Evolutionary conservation across 2,113 vertebrate species (phyloP).

Genomic region (Hippocampus zosterae): DNA sequence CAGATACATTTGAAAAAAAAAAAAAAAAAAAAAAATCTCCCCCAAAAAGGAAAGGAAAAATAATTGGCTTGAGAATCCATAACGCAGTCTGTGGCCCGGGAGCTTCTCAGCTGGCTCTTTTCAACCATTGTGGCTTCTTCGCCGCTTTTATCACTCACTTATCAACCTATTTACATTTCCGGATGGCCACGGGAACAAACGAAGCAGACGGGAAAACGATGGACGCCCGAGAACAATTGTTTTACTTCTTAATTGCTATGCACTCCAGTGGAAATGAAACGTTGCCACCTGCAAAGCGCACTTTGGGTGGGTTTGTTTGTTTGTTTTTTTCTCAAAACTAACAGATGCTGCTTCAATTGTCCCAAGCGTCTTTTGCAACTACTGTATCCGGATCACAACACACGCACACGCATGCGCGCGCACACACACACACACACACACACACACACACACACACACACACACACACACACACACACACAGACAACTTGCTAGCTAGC

Average conservation of each 20-base stretch:
- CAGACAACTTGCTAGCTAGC: too few species aligned
- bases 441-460: too few species aligned
- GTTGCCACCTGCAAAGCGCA: conserved; percentile 14
- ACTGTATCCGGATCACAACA: background rate
- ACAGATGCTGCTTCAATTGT: conserved; percentile 31
- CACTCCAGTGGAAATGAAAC: conserved; percentile 37
- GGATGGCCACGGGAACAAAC: conserved; percentile 41
- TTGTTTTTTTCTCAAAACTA: conserved; percentile 38
- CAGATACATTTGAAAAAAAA: conserved; percentile 31
- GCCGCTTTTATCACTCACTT: conserved; percentile 29
- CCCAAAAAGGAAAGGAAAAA: conserved; percentile 2
- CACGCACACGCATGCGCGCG: too few species aligned
- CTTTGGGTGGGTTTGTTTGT: conserved; percentile 16
- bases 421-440: too few species aligned
- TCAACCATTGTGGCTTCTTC: conserved; percentile 13
- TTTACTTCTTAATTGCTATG: conserved; percentile 57
- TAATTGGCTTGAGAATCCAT: conserved; percentile 26
- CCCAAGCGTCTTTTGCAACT: conserved; percentile 9
- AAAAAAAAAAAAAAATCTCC: conserved; percentile 28
- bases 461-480: too few species aligned
- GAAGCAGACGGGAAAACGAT: conserved; percentile 34
- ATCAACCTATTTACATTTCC: conserved; percentile 55
- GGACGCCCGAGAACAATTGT: conserved; percentile 51
- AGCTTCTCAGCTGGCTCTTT: conserved; percentile 26
- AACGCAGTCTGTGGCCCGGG: conserved; percentile 32